phyloP scores from a whole-genome alignment of 2,113 vertebrate genomes.

The Zosterops lateralis region DNA sequence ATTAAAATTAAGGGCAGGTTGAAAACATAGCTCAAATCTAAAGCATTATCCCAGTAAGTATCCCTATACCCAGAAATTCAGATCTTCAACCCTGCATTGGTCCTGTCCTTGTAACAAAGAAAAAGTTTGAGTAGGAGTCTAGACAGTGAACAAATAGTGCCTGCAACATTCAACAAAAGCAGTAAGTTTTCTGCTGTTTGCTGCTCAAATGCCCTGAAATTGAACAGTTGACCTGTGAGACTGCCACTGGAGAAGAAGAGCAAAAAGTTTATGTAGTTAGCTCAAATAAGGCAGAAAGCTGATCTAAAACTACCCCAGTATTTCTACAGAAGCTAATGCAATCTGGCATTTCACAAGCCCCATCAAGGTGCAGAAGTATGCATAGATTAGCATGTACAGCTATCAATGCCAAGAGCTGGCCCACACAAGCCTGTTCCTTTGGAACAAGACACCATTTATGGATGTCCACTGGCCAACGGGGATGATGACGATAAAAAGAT shows the following conservation, averaged over 20 bases:
- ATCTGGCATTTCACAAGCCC: not conserved
- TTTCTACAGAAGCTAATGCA: not conserved
- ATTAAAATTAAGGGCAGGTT: not conserved
- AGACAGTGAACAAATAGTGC: not conserved
- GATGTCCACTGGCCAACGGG: not conserved
- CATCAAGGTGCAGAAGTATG: not conserved
- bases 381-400: not conserved
- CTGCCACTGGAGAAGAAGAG: not conserved
- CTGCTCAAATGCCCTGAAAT: not conserved
- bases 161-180: not conserved
- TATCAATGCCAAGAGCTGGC: not conserved
- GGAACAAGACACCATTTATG: not conserved
- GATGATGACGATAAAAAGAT: not conserved
- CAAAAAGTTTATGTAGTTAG: not conserved
- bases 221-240: accelerated
- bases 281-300: not conserved
- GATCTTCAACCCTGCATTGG: not conserved
- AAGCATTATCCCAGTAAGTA: not conserved
- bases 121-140: not conserved
- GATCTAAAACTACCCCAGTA: not conserved
- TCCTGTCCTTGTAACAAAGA: not conserved
- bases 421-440: not conserved
- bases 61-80: not conserved
- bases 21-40: not conserved
- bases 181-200: not conserved